A percentile compares a stretch with the other conserved stretches of the same genome.
These are phyloP conservation scores for Xestia ashworthii DNA, from an alignment of 2,888 invertebrate genomes.

Conservation along the genomic window DNA sequence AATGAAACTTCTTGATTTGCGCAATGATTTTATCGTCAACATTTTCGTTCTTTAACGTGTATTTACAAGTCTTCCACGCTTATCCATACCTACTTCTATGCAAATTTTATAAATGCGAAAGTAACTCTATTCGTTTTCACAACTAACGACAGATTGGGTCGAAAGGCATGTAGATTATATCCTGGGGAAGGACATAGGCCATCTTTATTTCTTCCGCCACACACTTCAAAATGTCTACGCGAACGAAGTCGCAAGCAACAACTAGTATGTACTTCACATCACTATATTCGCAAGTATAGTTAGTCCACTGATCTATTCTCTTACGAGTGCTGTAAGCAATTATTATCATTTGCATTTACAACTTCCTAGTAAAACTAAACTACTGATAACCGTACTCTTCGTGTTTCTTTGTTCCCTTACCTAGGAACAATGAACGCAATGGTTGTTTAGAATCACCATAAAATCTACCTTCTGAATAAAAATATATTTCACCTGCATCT, in stretches of 20 bases:
- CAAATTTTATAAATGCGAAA: no score
- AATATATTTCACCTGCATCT: neutral
- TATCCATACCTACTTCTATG: no score
- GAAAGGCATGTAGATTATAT: no score
- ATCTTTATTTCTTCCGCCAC: no score
- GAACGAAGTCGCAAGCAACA: neutral
- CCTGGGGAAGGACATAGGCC: no score
- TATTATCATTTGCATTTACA: constrained; percentile 56
- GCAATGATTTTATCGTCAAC: neutral
- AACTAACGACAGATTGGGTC: no score
- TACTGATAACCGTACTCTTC: constrained; percentile 41
- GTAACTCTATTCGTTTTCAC: no score
- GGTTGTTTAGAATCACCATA: neutral
- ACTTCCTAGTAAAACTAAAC: constrained; percentile 39
- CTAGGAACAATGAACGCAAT: constrained; percentile 1
- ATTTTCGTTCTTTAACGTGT: neutral
- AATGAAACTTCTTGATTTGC: neutral
- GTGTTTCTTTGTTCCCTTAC: constrained; percentile 45
- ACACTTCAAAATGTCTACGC: neutral
- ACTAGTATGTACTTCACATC: neutral
- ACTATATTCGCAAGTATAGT: neutral
- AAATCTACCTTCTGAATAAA: no score
- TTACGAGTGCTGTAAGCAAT: constrained; percentile 43
- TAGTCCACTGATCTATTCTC: constrained; percentile 19
- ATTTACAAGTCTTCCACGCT: no score